These are phyloP conservation scores for Cinclus mexicanus DNA, from an alignment of 2,113 vertebrate genomes.

Conservation along the genomic window DNA sequence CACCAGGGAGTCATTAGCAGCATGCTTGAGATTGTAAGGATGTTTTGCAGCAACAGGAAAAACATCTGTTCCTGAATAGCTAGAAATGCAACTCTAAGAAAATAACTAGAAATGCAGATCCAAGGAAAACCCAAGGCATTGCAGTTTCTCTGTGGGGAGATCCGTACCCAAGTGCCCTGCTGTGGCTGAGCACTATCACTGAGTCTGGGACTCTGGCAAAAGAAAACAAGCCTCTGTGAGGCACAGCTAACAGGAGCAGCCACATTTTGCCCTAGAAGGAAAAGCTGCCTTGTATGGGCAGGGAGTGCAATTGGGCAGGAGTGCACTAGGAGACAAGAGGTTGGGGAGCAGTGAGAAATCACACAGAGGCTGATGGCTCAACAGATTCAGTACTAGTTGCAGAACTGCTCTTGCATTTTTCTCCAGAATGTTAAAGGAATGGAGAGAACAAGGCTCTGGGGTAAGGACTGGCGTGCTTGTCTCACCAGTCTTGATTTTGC, in stretches of 20 bases:
- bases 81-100: not conserved
- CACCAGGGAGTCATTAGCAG: not conserved
- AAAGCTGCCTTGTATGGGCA: not conserved
- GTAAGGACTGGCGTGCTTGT: not conserved
- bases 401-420: not conserved
- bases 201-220: not conserved
- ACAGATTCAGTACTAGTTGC: not conserved
- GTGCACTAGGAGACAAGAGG: not conserved
- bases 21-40: not conserved
- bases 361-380: not conserved
- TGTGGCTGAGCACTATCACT: not conserved
- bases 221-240: not conserved
- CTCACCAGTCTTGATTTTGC: not conserved
- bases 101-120: not conserved
- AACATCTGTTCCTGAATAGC: not conserved
- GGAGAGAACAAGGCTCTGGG: not conserved
- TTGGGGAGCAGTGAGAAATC: not conserved
- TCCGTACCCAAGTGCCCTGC: not conserved
- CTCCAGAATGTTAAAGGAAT: rapidly evolving
- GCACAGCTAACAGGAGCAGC: not conserved
- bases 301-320: not conserved
- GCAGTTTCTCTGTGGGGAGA: not conserved
- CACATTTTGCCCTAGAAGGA: not conserved
- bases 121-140: not conserved
- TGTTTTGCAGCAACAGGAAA: not conserved